Evolutionary conservation across 2,888 invertebrate genomes (phyloP).

Genomic region (Lacanobia wlatinum): DNA sequence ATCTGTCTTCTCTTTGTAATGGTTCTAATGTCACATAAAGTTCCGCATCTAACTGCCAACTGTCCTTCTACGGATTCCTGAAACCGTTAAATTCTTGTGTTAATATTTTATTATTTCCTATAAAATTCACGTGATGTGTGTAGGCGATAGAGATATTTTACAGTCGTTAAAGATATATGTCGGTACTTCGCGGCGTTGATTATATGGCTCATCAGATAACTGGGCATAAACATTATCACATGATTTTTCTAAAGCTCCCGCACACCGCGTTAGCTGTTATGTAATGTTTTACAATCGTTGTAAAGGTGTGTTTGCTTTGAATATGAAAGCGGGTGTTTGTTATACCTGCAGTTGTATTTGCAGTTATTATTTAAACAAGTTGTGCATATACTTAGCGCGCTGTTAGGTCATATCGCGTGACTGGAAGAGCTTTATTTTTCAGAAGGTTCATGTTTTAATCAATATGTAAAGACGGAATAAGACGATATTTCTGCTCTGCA

Average conservation of each 20-base stretch:
- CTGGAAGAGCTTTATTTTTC: constrained; percentile 9
- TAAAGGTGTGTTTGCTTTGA: constrained; percentile 40
- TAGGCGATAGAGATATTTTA: constrained; percentile 54
- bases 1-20: neutral
- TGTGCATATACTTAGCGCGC: neutral
- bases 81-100: constrained; percentile 28
- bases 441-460: neutral
- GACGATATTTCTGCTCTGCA: too few species aligned
- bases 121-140: constrained; percentile 65
- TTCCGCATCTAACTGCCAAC: constrained; percentile 42
- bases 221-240: constrained; percentile 58
- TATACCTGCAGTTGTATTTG: constrained; percentile 18
- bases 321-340: constrained; percentile 25
- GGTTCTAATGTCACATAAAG: constrained; percentile 16
- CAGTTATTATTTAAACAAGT: constrained; percentile 15
- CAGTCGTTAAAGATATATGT: constrained; percentile 40
- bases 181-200: constrained; percentile 37
- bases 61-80: constrained; percentile 27
- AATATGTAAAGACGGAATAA: too few species aligned
- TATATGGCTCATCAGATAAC: constrained; percentile 60
- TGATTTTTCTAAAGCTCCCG: constrained; percentile 55
- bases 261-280: constrained; percentile 20
- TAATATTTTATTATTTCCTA: constrained; percentile 51
- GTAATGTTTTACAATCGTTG: constrained; percentile 41
- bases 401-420: neutral